Evolutionary conservation across 2,797 vertebrate species (phyloP).

Genomic region (Spinus olivaceus): DNA sequence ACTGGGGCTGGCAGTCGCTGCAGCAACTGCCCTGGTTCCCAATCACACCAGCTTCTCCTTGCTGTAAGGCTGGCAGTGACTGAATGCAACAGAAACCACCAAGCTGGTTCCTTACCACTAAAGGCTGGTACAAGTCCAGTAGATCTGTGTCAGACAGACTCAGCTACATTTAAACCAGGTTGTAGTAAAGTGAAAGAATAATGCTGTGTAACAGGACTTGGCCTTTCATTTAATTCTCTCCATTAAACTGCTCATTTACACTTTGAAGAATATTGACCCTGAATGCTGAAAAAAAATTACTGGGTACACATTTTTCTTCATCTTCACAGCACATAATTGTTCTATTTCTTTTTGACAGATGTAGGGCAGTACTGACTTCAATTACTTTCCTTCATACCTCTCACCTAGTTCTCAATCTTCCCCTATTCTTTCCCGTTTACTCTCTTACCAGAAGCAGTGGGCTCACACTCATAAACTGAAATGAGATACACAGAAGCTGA

Average conservation of each 20-base stretch:
- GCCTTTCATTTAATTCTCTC: neutral
- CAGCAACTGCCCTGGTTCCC: neutral
- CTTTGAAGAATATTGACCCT: neutral
- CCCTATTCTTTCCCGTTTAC: neutral
- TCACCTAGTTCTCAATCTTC: neutral
- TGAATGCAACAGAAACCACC: neutral
- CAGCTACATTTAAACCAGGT: neutral
- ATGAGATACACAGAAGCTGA: neutral
- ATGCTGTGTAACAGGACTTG: neutral
- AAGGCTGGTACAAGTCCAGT: neutral
- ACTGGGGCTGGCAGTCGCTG: neutral
- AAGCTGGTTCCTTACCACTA: neutral
- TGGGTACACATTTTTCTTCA: neutral
- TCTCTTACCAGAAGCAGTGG: neutral
- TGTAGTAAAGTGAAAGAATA: neutral
- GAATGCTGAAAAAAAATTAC: neutral
- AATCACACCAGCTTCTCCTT: neutral
- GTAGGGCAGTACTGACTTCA: neutral
- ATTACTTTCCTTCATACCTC: neutral
- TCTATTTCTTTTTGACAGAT: neutral
- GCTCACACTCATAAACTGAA: neutral
- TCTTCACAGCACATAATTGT: neutral
- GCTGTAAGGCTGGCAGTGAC: neutral
- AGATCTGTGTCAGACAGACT: neutral
- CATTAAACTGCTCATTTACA: conserved; percentile 2